Conservation (phyloP, 2,113 vertebrate genomes). For the Neogobius melanostomus region DNA sequence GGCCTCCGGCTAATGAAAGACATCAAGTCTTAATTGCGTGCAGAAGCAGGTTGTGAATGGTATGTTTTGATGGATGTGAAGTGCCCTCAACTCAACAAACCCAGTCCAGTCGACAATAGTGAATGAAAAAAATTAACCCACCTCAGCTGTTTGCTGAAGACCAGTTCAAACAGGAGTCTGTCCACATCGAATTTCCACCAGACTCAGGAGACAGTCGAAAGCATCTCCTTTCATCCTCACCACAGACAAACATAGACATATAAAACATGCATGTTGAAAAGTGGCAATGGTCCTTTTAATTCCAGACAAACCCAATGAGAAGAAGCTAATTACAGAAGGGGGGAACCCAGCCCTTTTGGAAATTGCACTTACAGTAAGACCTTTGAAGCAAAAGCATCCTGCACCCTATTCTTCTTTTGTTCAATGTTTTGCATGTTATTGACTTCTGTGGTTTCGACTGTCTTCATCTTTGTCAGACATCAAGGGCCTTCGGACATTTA, state of each 20-base stretch:
- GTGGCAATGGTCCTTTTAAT: conserved; percentile 74
- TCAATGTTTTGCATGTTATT: conserved; percentile 63
- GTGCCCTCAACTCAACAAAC: too few species aligned
- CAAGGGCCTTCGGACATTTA: conserved; percentile 47
- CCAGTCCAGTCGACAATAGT: conserved; percentile 41
- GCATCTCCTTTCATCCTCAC: conserved; percentile 75
- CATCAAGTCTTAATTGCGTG: too few species aligned
- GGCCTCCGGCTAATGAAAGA: too few species aligned
- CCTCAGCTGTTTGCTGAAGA: conserved; percentile 50
- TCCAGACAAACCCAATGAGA: conserved; percentile 72
- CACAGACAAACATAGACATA: conserved; percentile 78
- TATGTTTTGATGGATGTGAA: too few species aligned
- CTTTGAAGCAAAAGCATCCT: conserved; percentile 72
- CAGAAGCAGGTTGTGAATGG: too few species aligned
- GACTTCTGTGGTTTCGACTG: conserved; percentile 68
- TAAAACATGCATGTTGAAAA: conserved; percentile 74
- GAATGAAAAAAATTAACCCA: conserved; percentile 44
- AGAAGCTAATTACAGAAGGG: conserved; percentile 79
- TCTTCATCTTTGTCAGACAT: conserved; percentile 55
- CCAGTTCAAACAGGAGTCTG: conserved; percentile 61
- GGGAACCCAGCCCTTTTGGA: conserved; percentile 72
- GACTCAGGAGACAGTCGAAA: conserved; percentile 63
- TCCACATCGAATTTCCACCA: conserved; percentile 63
- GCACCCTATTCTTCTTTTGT: conserved; percentile 71
- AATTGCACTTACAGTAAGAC: conserved; percentile 76